phyloP scores from a whole-genome alignment of 2,888 invertebrate genomes.

The Sphaerophoria rueppellii region DNA sequence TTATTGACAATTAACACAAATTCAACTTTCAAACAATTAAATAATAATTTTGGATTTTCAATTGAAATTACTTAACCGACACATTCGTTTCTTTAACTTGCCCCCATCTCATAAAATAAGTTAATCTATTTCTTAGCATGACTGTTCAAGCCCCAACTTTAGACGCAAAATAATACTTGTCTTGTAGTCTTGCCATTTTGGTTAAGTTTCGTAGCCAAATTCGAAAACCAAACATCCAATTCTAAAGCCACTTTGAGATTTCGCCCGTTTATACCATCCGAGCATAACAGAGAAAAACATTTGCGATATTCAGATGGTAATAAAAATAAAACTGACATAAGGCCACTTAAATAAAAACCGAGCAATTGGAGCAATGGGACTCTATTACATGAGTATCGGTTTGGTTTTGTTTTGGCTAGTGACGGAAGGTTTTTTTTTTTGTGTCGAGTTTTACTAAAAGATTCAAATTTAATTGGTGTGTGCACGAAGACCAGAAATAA shows the following conservation, averaged over 20 bases:
- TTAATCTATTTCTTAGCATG: neutral
- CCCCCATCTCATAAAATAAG: slow-evolving; percentile 41
- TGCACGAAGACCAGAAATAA: slow-evolving; percentile 49
- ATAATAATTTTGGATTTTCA: slow-evolving; percentile 53
- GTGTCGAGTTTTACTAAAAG: slow-evolving; percentile 1
- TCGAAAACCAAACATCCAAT: slow-evolving; percentile 1
- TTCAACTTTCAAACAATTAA: slow-evolving; percentile 65
- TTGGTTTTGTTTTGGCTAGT: neutral
- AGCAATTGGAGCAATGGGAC: slow-evolving; percentile 28
- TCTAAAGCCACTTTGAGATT: slow-evolving; percentile 2
- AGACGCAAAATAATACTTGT: neutral
- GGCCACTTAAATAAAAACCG: slow-evolving; percentile 11
- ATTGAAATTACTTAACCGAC: slow-evolving; percentile 56
- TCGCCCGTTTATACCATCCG: neutral
- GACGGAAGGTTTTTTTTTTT: neutral
- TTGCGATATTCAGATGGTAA: slow-evolving; percentile 43
- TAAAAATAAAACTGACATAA: slow-evolving; percentile 52
- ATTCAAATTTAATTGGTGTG: slow-evolving; percentile 39
- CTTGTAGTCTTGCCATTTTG: neutral
- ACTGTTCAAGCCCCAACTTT: neutral
- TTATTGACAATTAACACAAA: slow-evolving; percentile 31
- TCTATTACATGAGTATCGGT: slow-evolving; percentile 46
- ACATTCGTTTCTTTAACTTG: slow-evolving; percentile 48
- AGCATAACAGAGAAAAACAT: slow-evolving; percentile 38
- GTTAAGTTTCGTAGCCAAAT: neutral